Percentiles rank a stretch among this genome's conserved stretches.
phyloP scores from a whole-genome alignment of 2,797 vertebrate species.

The Trachops cirrhosus region DNA sequence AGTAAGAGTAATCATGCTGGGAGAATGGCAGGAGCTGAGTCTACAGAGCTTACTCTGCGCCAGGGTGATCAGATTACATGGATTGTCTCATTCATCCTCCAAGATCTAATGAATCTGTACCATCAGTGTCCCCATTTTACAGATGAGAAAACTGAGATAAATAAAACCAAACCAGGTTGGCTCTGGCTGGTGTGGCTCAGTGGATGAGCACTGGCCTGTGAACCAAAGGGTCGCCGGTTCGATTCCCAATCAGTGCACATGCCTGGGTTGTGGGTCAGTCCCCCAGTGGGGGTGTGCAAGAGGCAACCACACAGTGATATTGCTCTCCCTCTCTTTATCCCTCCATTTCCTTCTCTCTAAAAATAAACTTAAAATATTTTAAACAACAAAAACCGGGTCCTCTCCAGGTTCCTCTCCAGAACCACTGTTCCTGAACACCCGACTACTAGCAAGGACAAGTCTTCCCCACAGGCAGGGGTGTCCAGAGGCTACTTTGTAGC shows the following conservation, averaged over 20 bases:
- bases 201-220: no score
- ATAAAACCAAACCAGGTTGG: not conserved
- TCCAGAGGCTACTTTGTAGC: not conserved
- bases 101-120: not conserved
- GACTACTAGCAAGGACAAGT: not conserved
- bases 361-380: no score
- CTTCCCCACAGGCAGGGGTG: not conserved
- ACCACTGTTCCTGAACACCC: not conserved
- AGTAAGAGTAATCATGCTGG: not conserved
- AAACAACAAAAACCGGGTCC: not conserved
- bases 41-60: not conserved
- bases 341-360: no score
- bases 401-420: not conserved
- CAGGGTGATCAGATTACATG: not conserved
- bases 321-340: no score
- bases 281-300: no score
- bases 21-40: not conserved
- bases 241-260: no score
- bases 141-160: slow-evolving; percentile 17
- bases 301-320: no score
- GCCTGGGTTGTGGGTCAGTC: no score
- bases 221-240: no score
- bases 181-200: no score
- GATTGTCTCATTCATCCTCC: not conserved
- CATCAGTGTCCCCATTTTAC: not conserved